Base-by-base conservation (phyloP, 2,888 invertebrate genomes). In the Orchesellides sinensis region DNA sequence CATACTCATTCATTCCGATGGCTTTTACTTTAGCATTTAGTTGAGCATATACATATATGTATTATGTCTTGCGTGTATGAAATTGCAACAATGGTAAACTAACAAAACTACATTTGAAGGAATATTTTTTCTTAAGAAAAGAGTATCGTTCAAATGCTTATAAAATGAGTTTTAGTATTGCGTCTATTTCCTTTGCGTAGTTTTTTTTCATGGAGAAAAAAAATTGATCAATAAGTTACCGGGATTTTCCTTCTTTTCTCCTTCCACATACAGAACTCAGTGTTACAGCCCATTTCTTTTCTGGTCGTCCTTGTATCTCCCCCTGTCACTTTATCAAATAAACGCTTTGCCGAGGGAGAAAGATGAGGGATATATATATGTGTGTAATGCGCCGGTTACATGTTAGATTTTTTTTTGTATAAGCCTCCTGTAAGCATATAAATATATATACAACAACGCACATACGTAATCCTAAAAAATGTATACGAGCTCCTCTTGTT, bases 251-350 rank as follows among this genome's bases (percentile, higher is more conserved):
- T 17, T 56, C 25, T 56, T 56, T 27, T 61, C 32, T 10, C 61
- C 52, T 21, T 21, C 52, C 19, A n/a, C n/a, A n/a, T n/a, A n/a
- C 21, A n/a, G 17, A 52, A 21, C 52, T 21, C 21, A 10, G 52
- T 61, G 32, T 32, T 23, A 32, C 56, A 56, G 14, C 56, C 56
- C 56, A 56, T 56, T 56, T 56, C 27, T 10, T 56, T 25, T 56
- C 12, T 27, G 5, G 23, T 32, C 61, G 3, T 61, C 32, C 32
- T 29, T 61, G n/a, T 61, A 61, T 29, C 35, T 29, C 29, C 61
- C 29, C 61, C 19, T n/a, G 32, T 61, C 61, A 61, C 61, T 61
- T 61, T 61, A 61, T 61, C 61, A 61, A 61, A 61, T 61, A 61
- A 29, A 61, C 29, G 35, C 19, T 35, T 8, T 32, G 25, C 10